phyloP scores from a whole-genome alignment of 2,113 vertebrate species.

The Salminus brasiliensis region DNA sequence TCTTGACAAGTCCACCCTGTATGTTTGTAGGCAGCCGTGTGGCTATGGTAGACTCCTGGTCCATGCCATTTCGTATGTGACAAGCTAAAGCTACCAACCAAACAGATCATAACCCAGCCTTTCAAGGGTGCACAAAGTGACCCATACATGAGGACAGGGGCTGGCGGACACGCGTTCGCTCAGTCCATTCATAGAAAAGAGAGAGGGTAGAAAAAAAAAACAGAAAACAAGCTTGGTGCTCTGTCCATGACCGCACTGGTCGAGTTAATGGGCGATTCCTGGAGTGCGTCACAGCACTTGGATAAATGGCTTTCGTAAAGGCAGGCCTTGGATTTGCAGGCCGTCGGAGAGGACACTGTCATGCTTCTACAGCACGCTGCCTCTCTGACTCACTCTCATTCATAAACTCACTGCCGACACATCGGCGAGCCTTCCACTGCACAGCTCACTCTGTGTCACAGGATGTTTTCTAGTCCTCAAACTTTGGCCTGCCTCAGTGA shows the following conservation, averaged over 20 bases:
- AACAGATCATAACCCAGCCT: conserved; percentile 55
- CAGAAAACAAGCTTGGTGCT: conserved; percentile 46
- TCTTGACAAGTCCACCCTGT: conserved; percentile 56
- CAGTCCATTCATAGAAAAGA: conserved; percentile 61
- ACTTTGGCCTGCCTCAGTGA: neutral
- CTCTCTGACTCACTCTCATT: conserved; percentile 50
- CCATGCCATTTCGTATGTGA: conserved; percentile 56
- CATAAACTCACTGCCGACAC: conserved; percentile 31
- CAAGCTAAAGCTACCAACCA: conserved; percentile 51
- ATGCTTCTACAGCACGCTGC: conserved; percentile 18
- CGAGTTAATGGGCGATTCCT: conserved; percentile 46
- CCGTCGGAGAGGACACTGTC: conserved; percentile 18
- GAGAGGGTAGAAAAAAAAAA: conserved; percentile 20
- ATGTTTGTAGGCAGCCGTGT: conserved; percentile 35
- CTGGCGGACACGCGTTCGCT: conserved; percentile 39
- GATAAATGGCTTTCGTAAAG: conserved; percentile 40
- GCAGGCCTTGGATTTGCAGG: conserved; percentile 56
- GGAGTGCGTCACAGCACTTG: conserved; percentile 40
- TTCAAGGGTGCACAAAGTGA: conserved; percentile 55
- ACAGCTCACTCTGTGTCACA: conserved; percentile 20
- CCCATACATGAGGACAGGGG: conserved; percentile 50
- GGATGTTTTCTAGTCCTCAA: neutral
- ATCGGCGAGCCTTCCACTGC: conserved; percentile 1
- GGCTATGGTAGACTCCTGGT: conserved; percentile 38
- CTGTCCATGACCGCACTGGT: conserved; percentile 44